Evolutionary conservation across 92 coral and sea anemone species (phyloP).

Genomic region (Bergia sp.): DNA sequence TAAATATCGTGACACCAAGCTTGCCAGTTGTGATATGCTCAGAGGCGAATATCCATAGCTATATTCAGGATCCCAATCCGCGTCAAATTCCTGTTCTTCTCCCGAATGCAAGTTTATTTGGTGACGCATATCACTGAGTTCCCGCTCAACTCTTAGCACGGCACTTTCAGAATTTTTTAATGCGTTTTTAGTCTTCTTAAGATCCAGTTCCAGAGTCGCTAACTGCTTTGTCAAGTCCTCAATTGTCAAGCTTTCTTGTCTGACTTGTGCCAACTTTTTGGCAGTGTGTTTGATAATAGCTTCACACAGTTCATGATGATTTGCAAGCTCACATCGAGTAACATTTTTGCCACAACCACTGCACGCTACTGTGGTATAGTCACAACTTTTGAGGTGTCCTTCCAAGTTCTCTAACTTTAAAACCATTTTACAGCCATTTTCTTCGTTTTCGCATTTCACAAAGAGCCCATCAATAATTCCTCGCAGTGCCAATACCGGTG

Average conservation of each 20-base stretch:
- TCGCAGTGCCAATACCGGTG: constrained; percentile 82
- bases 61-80: constrained; percentile 94
- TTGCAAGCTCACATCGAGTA: constrained; percentile 59
- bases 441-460: constrained; percentile 80
- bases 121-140: constrained; percentile 71
- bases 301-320: constrained; percentile 73
- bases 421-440: constrained; percentile 83
- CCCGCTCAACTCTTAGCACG: constrained; percentile 75
- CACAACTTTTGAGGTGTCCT: constrained; percentile 73
- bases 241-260: constrained; percentile 45
- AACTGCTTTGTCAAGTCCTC: constrained; percentile 70
- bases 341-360: constrained; percentile 68
- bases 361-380: constrained; percentile 72
- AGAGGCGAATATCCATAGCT: constrained; percentile 93
- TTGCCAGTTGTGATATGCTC: constrained; percentile 80
- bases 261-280: constrained; percentile 48
- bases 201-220: constrained; percentile 73
- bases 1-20: constrained; percentile 80
- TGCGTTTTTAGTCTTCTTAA: constrained; percentile 77
- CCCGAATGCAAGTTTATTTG: constrained; percentile 56
- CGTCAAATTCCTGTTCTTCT: constrained; percentile 71
- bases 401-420: constrained; percentile 73
- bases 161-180: constrained; percentile 79
- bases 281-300: constrained; percentile 50
- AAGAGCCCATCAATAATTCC: constrained; percentile 81